Base-by-base conservation (phyloP, 2,797 vertebrate genomes). In the Oceanodroma leucorhoa region DNA sequence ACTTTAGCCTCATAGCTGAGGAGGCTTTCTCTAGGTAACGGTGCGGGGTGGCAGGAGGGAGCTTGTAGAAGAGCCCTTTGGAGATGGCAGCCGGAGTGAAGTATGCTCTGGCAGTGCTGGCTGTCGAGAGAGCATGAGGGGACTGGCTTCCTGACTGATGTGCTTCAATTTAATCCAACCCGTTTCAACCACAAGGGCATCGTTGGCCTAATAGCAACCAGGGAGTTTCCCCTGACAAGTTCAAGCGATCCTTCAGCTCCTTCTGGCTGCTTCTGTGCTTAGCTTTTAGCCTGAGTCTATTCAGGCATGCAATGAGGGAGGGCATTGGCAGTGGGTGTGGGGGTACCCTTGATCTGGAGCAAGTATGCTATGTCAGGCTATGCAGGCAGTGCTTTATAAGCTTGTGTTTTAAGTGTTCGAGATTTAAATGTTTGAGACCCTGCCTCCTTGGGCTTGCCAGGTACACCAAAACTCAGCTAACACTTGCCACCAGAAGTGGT, bases 1-100 rank as follows among this genome's bases (percentile, higher is more conserved):
- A 95, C 86, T 97, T 95, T 97, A 97, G 92, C 71, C 57, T 43
- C 2, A 3, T 89, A 84, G 71, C 89, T 87, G 89, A 83, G 95
- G 86, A 90, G 75, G 26, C 40, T 86, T 82, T 89, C 78, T 91
- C 22, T 70, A n/a, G 70, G 27, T 87, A 60, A 38, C 58, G 0
- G 0, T 78, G 77, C 3, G 2, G 7, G 22, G 83, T 51, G 55
- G 46, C 64, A 54, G 89, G 41, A 91, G 60, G 43, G 32, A 46
- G 73, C 73, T 87, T 6, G 1, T 8, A 46, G 32, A 71, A 60
- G 67, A 71, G n/a, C 36, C 27, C 18, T 72, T 67, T 58, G 81
- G 72, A 83, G 67, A 15, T 0, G 3, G 36, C 20, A 53, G 50
- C 22, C 0, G 0, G 23, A 43, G 26, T 81, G 24, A 19, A 71